Percentiles rank a stretch among this genome's conserved stretches.
These are phyloP conservation scores for Jacana jacana DNA, from an alignment of 2,113 vertebrate genomes.

Conservation along the genomic window DNA sequence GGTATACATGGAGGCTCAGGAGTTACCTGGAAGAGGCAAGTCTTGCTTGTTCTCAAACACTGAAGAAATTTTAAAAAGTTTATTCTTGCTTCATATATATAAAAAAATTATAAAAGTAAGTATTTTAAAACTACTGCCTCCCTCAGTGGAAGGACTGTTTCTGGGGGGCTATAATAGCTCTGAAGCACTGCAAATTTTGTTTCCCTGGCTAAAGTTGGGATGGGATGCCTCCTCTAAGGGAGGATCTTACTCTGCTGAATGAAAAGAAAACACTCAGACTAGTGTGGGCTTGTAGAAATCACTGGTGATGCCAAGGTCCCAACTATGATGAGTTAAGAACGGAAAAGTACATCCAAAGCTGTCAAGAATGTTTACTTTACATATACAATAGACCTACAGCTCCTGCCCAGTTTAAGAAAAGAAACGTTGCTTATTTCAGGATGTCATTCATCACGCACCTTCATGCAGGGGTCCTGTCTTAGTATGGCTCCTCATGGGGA, in stretches of 20 bases:
- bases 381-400: not conserved
- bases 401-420: not conserved
- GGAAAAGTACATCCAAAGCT: not conserved
- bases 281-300: not conserved
- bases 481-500: not conserved
- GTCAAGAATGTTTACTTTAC: not conserved
- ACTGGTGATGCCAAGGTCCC: not conserved
- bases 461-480: accelerated
- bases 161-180: not conserved
- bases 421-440: not conserved
- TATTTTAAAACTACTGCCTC: not conserved
- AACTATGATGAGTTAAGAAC: not conserved
- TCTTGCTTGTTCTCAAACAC: not conserved
- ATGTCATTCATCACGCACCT: not conserved
- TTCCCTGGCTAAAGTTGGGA: not conserved
- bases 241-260: not conserved
- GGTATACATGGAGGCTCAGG: not conserved
- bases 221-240: not conserved
- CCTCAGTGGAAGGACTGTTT: not conserved
- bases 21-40: not conserved
- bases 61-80: not conserved
- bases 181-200: not conserved
- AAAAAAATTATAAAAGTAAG: not conserved
- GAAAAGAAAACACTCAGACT: not conserved
- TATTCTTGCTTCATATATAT: not conserved